Evolutionary conservation across 1,140 invertebrate genomes (phyloP), one percentile per base, ranked within the genome.

Genomic region (Lepidostoma basale): DNA sequence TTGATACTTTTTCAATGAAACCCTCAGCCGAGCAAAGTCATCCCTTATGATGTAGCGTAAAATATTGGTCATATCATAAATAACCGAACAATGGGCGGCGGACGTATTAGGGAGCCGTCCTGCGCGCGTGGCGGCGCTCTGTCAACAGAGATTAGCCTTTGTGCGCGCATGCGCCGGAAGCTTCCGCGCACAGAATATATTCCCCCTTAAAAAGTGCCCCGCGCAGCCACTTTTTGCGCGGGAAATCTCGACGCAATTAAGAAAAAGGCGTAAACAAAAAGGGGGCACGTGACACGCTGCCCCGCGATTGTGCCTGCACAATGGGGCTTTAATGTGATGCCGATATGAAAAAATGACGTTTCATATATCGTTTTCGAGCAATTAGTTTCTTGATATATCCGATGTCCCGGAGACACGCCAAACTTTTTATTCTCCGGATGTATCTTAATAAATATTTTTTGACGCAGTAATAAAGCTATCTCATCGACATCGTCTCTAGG

Each of bases 71-170:
- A 66, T 68, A 72, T 72, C 70, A 72, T 72, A 72, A 72, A 72
- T 72, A 72, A 72, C 60, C 39, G 8, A 68, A 72, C 69, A 72
- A 72, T 40, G 42, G 54, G 69, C 47, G 30, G 42, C 40, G 69
- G 69, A 67, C 69, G 69, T 63, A 59, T 59, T 59, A 56, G 33
- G 64, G 65, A 72, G 65, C 36, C 36, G 45, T 59, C 23, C 25
- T 23, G 40, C 16, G 66, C 66, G 66, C 70, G 70, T 73, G 70
- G 60, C 70, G 45, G 45, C 67, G 67, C 67, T 73, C 70, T 73
- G 70, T 73, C 70, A 73, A 73, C 70, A 73, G 62, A 73, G 70
- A 73, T 73, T 73, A 73, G 67, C 62, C 67, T 52, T 72, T 72
- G 70, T 72, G 54, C 18, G 59, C 39, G 54, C 68, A 33, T 39